Base-by-base conservation (phyloP, 2,113 vertebrate species). In the Ceratotherium simum region DNA sequence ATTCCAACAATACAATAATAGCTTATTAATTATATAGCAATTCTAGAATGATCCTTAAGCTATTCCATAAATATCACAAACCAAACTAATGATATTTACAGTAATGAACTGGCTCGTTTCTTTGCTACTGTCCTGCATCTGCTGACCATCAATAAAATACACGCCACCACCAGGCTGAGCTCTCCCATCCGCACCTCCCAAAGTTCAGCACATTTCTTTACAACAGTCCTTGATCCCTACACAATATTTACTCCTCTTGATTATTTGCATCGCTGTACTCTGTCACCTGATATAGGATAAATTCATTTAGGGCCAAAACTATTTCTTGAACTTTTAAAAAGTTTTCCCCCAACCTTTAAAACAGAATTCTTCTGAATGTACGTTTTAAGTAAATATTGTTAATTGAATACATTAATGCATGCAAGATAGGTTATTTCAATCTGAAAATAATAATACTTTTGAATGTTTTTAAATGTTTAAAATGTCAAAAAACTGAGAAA, bases 1-100 rank as follows among this genome's bases (percentile, higher is more conserved):
- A 73, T n/a, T 76, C 8, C 62, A 96, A 65, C n/a, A 73, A 75
- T 51, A 65, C 0, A 3, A 31, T 39, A 82, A 31, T 78, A 73
- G 27, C 73, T 91, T 95, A 82, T 67, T 48, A 81, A 48, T 96
- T 78, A 73, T n/a, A 80, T n/a, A 29, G 76, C 46, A 64, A 89
- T 89, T 95, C n/a, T 75, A 90, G 78, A 93, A 82, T 29, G 0
- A 70, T 87, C 9, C 13, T 54, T 42, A 58, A 39, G 48, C 18
- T 93, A 69, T 27, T 31, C 16, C 23, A 73, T 79, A 82, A 69
- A 86, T 36, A 73, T 83, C 87, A 96, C 46, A 91, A 95, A 60
- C 8, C 12, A 82, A 78, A 85, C 23, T 75, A 78, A 33, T 39
- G 21, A 42, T 92, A 92, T 54, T 90, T 87, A 76, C 3, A 69